Conservation (phyloP, 1,140 invertebrate genomes). For the Ceratosolen solmsi region DNA sequence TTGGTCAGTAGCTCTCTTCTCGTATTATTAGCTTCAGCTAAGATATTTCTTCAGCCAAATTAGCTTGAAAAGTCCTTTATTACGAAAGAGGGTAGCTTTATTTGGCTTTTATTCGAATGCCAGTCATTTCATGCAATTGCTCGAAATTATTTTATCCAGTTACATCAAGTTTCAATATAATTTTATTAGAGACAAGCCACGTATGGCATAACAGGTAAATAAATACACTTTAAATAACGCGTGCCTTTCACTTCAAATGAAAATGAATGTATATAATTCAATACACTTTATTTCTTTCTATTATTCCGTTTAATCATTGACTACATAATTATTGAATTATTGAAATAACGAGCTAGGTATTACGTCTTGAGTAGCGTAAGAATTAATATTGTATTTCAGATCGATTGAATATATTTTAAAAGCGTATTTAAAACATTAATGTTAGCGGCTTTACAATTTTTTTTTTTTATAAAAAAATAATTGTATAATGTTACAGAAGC, state of each 20-base stretch:
- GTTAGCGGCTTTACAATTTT: too few relatives aligned
- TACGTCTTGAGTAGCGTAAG: too few relatives aligned
- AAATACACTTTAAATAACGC: not conserved
- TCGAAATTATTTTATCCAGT: not conserved
- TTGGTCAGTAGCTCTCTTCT: too few relatives aligned
- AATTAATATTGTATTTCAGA: too few relatives aligned
- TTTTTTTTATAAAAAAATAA: too few relatives aligned
- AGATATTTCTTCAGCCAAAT: not conserved
- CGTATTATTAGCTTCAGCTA: too few relatives aligned
- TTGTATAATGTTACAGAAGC: too few relatives aligned
- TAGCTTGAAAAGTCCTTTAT: not conserved
- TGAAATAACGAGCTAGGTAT: too few relatives aligned
- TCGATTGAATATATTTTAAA: too few relatives aligned
- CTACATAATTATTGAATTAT: not conserved
- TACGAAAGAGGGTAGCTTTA: not conserved
- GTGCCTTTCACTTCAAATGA: not conserved
- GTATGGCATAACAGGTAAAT: not conserved
- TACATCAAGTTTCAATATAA: not conserved
- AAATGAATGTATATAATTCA: not conserved
- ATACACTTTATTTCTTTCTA: not conserved
- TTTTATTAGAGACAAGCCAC: not conserved
- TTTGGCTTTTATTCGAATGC: not conserved
- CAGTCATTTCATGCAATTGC: not conserved
- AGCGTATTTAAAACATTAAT: too few relatives aligned
- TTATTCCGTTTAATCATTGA: not conserved